Conservation (phyloP, 2,113 vertebrate genomes). For the Sitta europaea region DNA sequence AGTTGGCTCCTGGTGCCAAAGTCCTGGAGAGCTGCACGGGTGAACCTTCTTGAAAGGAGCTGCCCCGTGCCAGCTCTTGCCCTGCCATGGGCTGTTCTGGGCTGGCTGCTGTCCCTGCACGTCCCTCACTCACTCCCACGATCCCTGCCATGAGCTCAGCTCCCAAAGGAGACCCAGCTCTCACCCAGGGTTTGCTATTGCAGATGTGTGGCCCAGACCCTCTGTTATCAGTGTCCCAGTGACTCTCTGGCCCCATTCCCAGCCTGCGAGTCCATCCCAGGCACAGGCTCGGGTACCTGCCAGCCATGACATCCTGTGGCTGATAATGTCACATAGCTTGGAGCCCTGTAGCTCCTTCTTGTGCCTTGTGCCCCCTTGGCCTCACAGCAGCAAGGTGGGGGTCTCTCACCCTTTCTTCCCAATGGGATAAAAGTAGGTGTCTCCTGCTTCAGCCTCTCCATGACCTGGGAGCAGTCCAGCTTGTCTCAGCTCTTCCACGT, state of each 20-base stretch:
- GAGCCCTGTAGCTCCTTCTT: background rate
- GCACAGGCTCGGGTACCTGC: background rate
- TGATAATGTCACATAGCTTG: background rate
- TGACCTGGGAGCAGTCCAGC: background rate
- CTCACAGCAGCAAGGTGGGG: background rate
- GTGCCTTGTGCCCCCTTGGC: background rate
- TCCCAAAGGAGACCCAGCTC: background rate
- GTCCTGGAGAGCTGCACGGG: background rate
- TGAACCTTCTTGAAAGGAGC: constrained; percentile 25
- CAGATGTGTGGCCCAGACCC: background rate
- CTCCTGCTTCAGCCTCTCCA: background rate
- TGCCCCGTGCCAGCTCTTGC: background rate
- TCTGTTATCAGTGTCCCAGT: rapidly evolving
- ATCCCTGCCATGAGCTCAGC: background rate
- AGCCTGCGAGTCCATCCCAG: background rate
- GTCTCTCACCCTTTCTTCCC: background rate
- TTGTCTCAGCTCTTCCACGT: rapidly evolving
- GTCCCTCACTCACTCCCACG: rapidly evolving
- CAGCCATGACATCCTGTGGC: background rate
- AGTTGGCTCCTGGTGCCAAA: constrained; percentile 30
- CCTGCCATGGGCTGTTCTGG: background rate
- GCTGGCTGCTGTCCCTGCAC: background rate
- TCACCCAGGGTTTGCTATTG: background rate
- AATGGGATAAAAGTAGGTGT: background rate
- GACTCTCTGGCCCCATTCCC: background rate